phyloP scores from a whole-genome alignment of 2,797 vertebrate species.

The Melanotaenia trifasciata region DNA sequence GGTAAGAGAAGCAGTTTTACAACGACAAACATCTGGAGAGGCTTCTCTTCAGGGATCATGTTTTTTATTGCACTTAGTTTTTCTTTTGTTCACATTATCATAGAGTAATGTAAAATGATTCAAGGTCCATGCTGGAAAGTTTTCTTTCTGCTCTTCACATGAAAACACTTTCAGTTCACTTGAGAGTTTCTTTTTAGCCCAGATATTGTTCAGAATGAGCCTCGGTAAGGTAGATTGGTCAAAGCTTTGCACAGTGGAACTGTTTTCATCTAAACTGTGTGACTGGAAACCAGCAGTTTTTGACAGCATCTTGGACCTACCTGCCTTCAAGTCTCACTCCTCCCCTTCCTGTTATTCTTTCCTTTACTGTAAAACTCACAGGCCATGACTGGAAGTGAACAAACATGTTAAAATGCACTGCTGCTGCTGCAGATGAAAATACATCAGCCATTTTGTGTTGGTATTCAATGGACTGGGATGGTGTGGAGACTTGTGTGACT shows the following conservation, averaged over 20 bases:
- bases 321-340: conserved; percentile 26
- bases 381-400: conserved; percentile 20
- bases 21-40: no score
- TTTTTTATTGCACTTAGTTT: background rate
- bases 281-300: conserved; percentile 22
- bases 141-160: background rate
- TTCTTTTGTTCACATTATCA: background rate
- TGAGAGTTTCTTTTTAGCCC: conserved; percentile 2
- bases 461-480: background rate
- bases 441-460: conserved; percentile 1
- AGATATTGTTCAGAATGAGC: background rate
- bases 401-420: conserved; percentile 3
- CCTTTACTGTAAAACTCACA: conserved; percentile 33
- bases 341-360: conserved; percentile 60
- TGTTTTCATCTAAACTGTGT: conserved; percentile 34
- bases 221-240: background rate
- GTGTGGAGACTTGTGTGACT: background rate
- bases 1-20: no score
- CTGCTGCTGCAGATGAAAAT: conserved; percentile 12
- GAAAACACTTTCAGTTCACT: background rate
- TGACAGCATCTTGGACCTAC: conserved; percentile 33
- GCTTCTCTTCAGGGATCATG: background rate
- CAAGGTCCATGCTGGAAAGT: background rate
- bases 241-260: conserved; percentile 6
- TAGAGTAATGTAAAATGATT: background rate